Evolutionary conservation across 2,888 invertebrate species (phyloP), one percentile per base, ranked within the genome.

Genomic region (Lasioglossum figueresi): DNA sequence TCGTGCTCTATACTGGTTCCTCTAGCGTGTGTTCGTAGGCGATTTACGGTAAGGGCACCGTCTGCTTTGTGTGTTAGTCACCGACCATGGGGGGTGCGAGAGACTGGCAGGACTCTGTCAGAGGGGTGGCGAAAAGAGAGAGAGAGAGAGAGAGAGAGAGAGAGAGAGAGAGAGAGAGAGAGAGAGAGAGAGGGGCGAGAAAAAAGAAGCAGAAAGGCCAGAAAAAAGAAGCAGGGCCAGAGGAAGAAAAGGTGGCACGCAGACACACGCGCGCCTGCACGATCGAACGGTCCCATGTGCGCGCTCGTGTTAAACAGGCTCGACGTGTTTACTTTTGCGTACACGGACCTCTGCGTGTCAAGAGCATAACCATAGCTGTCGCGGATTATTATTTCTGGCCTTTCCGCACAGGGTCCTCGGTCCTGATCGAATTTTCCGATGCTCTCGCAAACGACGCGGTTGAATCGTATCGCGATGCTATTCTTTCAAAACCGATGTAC

Each of bases 51-150:
- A 84, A 88, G 85, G 82, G 88, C 83, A 85, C 82, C 85, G 82
- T 84, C 76, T 79, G 87, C 77, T 79, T 82, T 79, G 72, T 85
- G 85, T 79, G 88, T 86, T 86, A 88, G 89, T 89, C 89, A 85
- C 83, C 82, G 82, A 75, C 76, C 78, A 48, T 74, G 70, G 84
- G 88, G 89, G 89, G 88, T 89, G 89, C 84, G 83, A 83, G 79
- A 80, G 79, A 83, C 68, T 80, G 79, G 56, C 76, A 83, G 68
- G 79, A 72, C 73, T 66, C 66, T 82, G 79, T 77, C 76, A 52
- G 68, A 43, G 43, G 81, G 70, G 73, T 45, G 66, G 73, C 52
- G 45, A 59, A 68, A 59, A 68, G 76, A 27, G 27, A 59, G 27
- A 27, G 59, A 59, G 27, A 27, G 59, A 59, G 27, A 27, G 59